Evolutionary conservation across 2,797 vertebrate genomes (phyloP).

Genomic region (Peromyscus aztecus): DNA sequence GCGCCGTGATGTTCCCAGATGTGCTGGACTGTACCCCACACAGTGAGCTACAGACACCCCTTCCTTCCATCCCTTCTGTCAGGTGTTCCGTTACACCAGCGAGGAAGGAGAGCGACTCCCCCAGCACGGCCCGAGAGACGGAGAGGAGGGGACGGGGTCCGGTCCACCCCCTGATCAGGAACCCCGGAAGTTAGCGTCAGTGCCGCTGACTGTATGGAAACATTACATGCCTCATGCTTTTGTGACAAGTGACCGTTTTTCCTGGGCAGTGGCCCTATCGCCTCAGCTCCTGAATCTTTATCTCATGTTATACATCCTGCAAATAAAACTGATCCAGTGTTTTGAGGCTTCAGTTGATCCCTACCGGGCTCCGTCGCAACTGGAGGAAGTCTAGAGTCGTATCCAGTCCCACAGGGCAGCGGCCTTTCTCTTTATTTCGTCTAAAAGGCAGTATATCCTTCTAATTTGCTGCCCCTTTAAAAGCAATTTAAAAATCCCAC

Average conservation of each 20-base stretch:
- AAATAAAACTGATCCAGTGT: neutral
- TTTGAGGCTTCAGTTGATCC: neutral
- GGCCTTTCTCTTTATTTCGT: slow-evolving; percentile 64
- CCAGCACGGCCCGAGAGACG: rapidly evolving
- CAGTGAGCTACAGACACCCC: neutral
- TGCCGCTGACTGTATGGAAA: neutral
- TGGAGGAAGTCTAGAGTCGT: neutral
- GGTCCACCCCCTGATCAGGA: neutral
- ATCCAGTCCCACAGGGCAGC: slow-evolving; percentile 49
- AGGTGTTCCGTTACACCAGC: neutral
- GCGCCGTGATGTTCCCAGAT: neutral
- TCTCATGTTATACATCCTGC: rapidly evolving
- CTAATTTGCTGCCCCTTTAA: slow-evolving; percentile 68
- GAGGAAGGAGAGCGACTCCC: neutral
- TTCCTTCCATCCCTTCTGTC: neutral
- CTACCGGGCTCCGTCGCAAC: neutral
- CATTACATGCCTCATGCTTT: neutral
- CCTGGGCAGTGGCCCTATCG: neutral
- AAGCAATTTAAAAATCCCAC: slow-evolving; percentile 70
- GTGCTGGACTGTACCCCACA: neutral
- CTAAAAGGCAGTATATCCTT: slow-evolving; percentile 57
- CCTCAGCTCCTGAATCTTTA: neutral
- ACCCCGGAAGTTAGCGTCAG: neutral
- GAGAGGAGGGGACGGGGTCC: neutral
- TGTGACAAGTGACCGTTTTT: neutral